Conservation (phyloP, 1,140 invertebrate species). For the Anadara kagoshimensis region DNA sequence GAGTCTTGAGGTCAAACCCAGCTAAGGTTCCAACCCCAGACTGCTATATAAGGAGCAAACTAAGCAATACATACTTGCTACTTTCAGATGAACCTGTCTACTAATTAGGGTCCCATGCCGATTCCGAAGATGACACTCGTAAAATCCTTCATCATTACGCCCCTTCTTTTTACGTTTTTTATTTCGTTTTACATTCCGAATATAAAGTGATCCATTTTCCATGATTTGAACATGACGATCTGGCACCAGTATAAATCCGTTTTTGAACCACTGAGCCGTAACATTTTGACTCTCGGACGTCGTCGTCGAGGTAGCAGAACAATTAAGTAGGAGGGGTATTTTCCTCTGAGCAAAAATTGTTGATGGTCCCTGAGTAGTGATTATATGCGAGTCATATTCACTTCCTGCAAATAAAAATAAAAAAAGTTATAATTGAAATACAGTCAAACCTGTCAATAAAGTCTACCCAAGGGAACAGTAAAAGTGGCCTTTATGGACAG, state of each 20-base stretch:
- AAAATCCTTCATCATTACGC: slow-evolving; percentile 48
- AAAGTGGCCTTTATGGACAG: too few relatives aligned
- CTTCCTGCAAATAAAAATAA: too few relatives aligned
- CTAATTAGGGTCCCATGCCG: slow-evolving; percentile 36
- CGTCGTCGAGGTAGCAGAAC: slow-evolving; percentile 27
- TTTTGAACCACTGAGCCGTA: slow-evolving; percentile 30
- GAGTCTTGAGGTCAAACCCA: too few relatives aligned
- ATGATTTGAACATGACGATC: slow-evolving; percentile 52
- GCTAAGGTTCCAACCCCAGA: too few relatives aligned
- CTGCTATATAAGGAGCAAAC: too few relatives aligned
- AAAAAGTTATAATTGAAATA: too few relatives aligned
- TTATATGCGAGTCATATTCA: too few relatives aligned
- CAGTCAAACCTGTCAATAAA: too few relatives aligned
- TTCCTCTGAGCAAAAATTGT: slow-evolving; percentile 38
- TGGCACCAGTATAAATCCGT: slow-evolving; percentile 16
- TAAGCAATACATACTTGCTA: slow-evolving; percentile 44
- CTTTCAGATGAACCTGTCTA: slow-evolving; percentile 39
- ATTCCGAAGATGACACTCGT: slow-evolving; percentile 44
- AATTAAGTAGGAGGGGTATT: slow-evolving; percentile 44
- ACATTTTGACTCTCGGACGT: slow-evolving; percentile 24
- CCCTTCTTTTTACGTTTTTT: slow-evolving; percentile 40
- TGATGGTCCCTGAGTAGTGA: slow-evolving; percentile 4
- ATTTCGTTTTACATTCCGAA: slow-evolving; percentile 53
- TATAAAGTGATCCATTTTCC: slow-evolving; percentile 69
- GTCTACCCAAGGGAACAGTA: too few relatives aligned